Base-by-base conservation (phyloP, 2,113 vertebrate genomes). In the Pseudonaja textilis region DNA sequence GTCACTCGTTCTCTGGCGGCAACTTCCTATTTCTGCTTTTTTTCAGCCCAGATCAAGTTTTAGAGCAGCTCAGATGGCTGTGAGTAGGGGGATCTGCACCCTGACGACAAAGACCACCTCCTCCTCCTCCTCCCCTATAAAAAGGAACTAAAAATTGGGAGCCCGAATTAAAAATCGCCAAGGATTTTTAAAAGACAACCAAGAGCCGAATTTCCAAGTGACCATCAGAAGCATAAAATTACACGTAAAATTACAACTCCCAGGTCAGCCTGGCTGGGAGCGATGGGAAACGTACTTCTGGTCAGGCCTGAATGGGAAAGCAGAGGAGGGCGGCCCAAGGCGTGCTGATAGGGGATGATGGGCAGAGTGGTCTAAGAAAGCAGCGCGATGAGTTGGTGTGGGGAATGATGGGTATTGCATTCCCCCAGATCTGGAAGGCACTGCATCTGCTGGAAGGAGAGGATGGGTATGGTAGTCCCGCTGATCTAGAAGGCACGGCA, bases 101-200 rank as follows among this genome's bases (percentile, higher is more conserved):
- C 29, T 5, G 1, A 50, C 47, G 7, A 47, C 14, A 0, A 50
- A 8, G 0, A 9, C 57, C 2, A 0, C 57, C 2, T 61, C 59
- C 25, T 26, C 59, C 10, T 61, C 25, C 25, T 61, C 59, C 7
- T 61, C 25, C 3, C 16, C 7, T 81, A 39, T 81, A 81, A 81
- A 81, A 81, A 74, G 61, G 26, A n/a, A n/a, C 3, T 16, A 69
- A 69, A n/a, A 69, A 69, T 29, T 3, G 16, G 34, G 34, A 81
- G 16, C 18, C 18, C 7, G 1, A 20, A 81, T 39, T 39, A 81
- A 42, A 39, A 22, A 39, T 3, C 1, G 7, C 69, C 34, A 39
- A 34, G 64, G n/a, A 5, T 34, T 74, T 74, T 74, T 34, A 34
- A 74, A 81, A 81, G 18, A 9, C 18, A 39, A 39, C 18, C 0